phyloP scores from a whole-genome alignment of 1,140 invertebrate genomes.

The Lordiphosa clarofinis region DNA sequence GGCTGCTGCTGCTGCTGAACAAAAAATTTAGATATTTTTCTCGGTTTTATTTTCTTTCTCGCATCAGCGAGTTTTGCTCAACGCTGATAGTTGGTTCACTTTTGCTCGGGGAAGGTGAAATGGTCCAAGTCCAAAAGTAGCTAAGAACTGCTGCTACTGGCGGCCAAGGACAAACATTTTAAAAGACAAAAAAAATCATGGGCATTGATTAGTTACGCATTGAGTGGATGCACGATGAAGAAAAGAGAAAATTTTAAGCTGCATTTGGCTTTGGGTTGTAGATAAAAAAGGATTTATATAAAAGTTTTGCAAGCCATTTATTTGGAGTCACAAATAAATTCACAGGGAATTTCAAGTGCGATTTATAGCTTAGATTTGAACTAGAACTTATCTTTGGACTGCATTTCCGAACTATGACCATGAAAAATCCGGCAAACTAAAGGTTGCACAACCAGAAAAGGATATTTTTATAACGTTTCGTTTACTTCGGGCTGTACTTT shows the following conservation, averaged over 20 bases:
- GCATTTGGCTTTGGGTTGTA: background rate
- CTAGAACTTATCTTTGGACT: no score
- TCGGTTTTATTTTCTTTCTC: slow-evolving; percentile 27
- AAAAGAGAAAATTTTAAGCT: slow-evolving; percentile 10
- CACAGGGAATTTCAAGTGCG: slow-evolving; percentile 15
- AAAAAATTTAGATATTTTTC: slow-evolving; percentile 53
- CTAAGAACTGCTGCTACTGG: slow-evolving; percentile 22
- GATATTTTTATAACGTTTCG: no score
- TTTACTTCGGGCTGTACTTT: no score
- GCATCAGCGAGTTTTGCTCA: slow-evolving; percentile 74
- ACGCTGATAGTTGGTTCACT: slow-evolving; percentile 59
- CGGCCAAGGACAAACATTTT: background rate
- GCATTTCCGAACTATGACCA: no score
- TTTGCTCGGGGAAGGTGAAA: slow-evolving; percentile 18
- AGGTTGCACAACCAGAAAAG: no score
- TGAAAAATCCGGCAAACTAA: no score
- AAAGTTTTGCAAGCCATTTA: background rate
- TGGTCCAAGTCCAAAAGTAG: slow-evolving; percentile 28
- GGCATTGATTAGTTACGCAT: slow-evolving; percentile 59
- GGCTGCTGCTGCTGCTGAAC: slow-evolving; percentile 37
- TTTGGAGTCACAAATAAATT: background rate
- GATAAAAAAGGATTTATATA: background rate
- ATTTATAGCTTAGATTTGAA: no score
- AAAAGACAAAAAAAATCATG: slow-evolving; percentile 27
- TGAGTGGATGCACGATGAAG: slow-evolving; percentile 11